Evolutionary conservation across 2,888 invertebrate species (phyloP), one percentile per base, ranked within the genome.

Genomic region (Apodemia duryi): DNA sequence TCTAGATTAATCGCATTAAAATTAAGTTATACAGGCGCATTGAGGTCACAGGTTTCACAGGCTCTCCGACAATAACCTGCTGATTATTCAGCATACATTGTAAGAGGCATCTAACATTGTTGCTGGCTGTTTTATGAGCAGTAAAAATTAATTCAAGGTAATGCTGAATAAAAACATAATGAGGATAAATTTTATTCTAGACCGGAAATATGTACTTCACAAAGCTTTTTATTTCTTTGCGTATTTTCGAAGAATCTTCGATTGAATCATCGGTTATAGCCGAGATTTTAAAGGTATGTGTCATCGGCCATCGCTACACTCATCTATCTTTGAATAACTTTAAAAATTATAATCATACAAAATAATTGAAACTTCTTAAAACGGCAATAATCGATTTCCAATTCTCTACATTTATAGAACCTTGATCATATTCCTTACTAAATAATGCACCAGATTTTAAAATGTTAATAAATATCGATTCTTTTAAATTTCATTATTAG

Each of bases 91-190:
- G 13, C n/a, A 13, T 60, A 60, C 57, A 60, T 60, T 60, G 57
- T 60, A 60, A n/a, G 32, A 13, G 57, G 54, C 57, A 57, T 57
- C 57, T 57, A 32, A 60, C 57, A 13, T 29, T 60, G 57, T 35
- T 60, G 57, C 21, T 13, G 21, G 10, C 35, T 13, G 6, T 57
- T 29, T 57, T 29, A 32, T 57, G 29, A 32, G 57, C 28, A 11
- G 29, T 57, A 57, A 57, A 57, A 57, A 32, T 57, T 57, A 57
- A 57, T 57, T 57, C 57, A 57, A 57, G 57, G 29, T 28, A 32
- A 57, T 28, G 29, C 5, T 32, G 57, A 57, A 57, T 57, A 57
- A 57, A 54, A 57, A 29, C 32, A 57, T 57, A 32, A 57, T 32
- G 57, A 57, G 57, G 57, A 57, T 57, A 57, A 57, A 57, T 7